Percentiles rank a stretch among this genome's conserved stretches.
Conservation (phyloP, 2,113 vertebrate species). For the Himantopus leucocephalus region DNA sequence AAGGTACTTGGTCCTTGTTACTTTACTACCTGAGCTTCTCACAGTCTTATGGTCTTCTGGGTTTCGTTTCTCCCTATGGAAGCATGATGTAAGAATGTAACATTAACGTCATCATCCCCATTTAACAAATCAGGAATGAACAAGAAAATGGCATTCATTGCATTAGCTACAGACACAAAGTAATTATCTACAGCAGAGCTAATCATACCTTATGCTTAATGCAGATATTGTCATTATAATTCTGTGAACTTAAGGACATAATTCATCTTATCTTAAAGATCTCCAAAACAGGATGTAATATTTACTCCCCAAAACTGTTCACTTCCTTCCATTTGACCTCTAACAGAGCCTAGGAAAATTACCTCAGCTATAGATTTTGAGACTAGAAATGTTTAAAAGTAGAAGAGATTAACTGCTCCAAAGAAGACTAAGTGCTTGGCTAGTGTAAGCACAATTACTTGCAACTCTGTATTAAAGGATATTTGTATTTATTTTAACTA, state of each 20-base stretch:
- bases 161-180: not conserved
- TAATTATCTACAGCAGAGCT: not conserved
- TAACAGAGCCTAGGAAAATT: not conserved
- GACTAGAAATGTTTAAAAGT: not conserved
- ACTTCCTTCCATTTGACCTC: not conserved
- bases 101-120: not conserved
- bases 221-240: not conserved
- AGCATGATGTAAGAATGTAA: not conserved
- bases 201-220: not conserved
- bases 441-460: not conserved
- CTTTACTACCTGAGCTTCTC: not conserved
- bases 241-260: not conserved
- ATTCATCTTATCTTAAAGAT: not conserved
- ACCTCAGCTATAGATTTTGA: not conserved
- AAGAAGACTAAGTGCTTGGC: not conserved
- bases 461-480: not conserved
- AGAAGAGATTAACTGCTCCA: not conserved
- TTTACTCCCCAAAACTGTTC: not conserved
- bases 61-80: not conserved
- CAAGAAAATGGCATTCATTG: not conserved
- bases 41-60: not conserved
- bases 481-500: not conserved
- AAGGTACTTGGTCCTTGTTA: not conserved
- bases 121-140: not conserved
- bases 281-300: not conserved